A percentile compares a stretch with the other conserved stretches of the same genome.
Evolutionary conservation across 2,797 vertebrate genomes (phyloP).

Genomic region (Ceryle rudis): DNA sequence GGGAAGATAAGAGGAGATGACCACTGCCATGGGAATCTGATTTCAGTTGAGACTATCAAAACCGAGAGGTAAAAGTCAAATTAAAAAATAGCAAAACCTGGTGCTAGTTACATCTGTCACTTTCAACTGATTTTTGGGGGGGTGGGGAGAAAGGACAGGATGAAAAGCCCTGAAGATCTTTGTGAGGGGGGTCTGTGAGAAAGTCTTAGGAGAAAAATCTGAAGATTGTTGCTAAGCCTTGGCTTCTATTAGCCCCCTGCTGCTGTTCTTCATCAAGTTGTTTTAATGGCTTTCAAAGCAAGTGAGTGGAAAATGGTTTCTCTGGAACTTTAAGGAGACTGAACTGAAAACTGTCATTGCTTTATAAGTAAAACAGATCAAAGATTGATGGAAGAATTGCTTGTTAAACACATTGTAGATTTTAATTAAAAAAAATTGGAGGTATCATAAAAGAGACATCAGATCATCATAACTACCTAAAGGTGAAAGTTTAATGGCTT

Average conservation of each 20-base stretch:
- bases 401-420: conserved; percentile 55
- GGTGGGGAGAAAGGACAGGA: neutral
- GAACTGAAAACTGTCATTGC: conserved; percentile 63
- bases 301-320: conserved; percentile 77
- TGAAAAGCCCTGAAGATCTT: conserved; percentile 68
- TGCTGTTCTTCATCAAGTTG: conserved; percentile 74
- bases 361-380: conserved; percentile 63
- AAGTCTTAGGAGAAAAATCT: conserved; percentile 70
- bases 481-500: conserved; percentile 54
- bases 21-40: neutral
- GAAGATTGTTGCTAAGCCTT: conserved; percentile 69
- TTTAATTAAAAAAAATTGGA: conserved; percentile 53
- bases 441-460: conserved; percentile 44
- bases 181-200: conserved; percentile 71
- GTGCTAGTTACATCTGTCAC: conserved; percentile 49
- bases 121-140: conserved; percentile 31
- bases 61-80: neutral
- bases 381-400: conserved; percentile 57
- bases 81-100: neutral
- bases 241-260: conserved; percentile 75
- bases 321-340: conserved; percentile 65
- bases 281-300: conserved; percentile 77
- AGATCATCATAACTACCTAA: conserved; percentile 29
- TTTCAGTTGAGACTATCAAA: neutral
- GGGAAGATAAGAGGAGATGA: neutral